phyloP scores from a whole-genome alignment of 2,888 invertebrate species.

The Ichneumoninae sp. region DNA sequence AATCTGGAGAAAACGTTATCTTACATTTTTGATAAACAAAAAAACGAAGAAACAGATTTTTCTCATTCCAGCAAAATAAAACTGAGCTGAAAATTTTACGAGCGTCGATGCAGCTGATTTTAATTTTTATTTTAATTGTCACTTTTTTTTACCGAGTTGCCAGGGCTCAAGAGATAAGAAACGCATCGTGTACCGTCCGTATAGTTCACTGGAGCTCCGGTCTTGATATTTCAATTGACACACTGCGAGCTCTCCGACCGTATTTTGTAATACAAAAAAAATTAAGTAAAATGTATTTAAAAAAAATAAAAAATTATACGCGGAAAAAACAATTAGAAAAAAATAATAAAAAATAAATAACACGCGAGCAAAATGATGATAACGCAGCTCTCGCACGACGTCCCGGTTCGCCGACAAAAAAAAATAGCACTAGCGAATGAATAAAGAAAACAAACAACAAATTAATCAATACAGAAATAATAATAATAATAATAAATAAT shows the following conservation, averaged over 20 bases:
- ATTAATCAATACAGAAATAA: constrained; percentile 48
- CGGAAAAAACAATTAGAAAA: constrained; percentile 37
- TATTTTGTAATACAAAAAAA: constrained; percentile 76
- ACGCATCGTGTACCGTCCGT: constrained; percentile 56
- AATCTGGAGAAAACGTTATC: not conserved
- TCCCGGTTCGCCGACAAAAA: constrained; percentile 34
- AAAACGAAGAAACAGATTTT: too few relatives aligned
- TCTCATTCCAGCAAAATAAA: too few relatives aligned
- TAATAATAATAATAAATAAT: constrained; percentile 59
- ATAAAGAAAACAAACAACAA: not conserved
- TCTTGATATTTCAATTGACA: constrained; percentile 45
- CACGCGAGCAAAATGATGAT: constrained; percentile 44
- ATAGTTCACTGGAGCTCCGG: constrained; percentile 53
- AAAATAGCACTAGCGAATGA: constrained; percentile 58
- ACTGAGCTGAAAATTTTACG: too few relatives aligned
- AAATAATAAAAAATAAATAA: constrained; percentile 52
- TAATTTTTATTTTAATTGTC: too few relatives aligned
- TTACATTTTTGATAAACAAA: too few relatives aligned
- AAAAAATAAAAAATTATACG: constrained; percentile 50
- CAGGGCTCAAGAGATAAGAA: not conserved
- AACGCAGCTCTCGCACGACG: constrained; percentile 30
- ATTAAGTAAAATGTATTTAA: constrained; percentile 47
- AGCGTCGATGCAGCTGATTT: too few relatives aligned
- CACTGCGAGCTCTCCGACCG: constrained; percentile 74
- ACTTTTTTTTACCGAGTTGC: too few relatives aligned